A percentile compares a stretch with the other conserved stretches of the same genome.
Conservation (phyloP, 2,113 vertebrate species). For the Scopus umbretta region DNA sequence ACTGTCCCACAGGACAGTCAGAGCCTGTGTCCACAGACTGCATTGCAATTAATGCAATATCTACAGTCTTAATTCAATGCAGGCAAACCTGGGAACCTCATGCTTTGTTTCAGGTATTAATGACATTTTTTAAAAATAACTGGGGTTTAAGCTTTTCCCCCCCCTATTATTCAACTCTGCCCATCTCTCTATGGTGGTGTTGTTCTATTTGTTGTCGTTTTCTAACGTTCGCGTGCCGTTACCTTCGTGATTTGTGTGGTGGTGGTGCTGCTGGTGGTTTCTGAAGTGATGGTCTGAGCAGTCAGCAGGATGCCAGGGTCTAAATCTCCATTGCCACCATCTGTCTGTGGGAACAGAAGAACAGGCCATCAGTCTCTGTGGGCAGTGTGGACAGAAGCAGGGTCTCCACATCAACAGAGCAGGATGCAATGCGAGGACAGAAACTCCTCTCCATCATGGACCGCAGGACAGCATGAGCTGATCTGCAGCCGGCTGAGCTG, state of each 20-base stretch:
- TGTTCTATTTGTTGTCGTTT: neutral
- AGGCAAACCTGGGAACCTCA: neutral
- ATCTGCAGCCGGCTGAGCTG: neutral
- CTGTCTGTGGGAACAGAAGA: conserved; percentile 75
- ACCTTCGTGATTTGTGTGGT: conserved; percentile 99
- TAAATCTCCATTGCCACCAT: conserved; percentile 79
- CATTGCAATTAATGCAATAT: neutral
- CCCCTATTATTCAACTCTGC: neutral
- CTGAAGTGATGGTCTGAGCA: conserved; percentile 96
- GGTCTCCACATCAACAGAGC: neutral
- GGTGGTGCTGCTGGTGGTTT: conserved; percentile 96
- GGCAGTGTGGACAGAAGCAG: neutral
- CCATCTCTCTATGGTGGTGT: rapidly evolving
- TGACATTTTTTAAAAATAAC: neutral
- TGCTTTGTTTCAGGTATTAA: neutral
- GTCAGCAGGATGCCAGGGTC: conserved; percentile 89
- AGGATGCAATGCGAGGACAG: neutral
- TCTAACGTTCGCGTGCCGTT: neutral
- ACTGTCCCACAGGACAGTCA: neutral
- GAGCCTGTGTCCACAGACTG: neutral
- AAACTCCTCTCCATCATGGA: rapidly evolving
- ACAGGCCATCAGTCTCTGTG: neutral
- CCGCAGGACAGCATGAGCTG: rapidly evolving
- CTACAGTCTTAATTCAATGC: neutral
- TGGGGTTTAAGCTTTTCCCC: neutral